Evolutionary conservation across 2,888 invertebrate species (phyloP).

Genomic region (Diaperis boleti): DNA sequence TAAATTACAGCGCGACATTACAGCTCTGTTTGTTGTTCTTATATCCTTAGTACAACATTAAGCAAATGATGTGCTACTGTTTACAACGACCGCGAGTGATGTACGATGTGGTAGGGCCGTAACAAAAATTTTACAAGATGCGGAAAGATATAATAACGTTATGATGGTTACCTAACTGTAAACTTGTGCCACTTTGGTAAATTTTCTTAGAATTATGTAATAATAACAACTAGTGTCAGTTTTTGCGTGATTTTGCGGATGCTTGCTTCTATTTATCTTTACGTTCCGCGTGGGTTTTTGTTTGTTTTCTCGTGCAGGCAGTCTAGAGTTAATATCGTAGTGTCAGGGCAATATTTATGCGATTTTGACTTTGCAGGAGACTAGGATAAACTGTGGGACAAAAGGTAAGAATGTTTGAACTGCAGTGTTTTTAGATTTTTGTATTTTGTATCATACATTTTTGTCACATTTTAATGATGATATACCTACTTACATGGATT

Average conservation of each 20-base stretch:
- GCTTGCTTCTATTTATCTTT: conserved; percentile 10
- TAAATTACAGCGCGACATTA: not conserved
- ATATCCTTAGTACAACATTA: conserved; percentile 8
- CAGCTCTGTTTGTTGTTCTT: conserved; percentile 1
- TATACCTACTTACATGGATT: no score
- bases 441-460: no score
- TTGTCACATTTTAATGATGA: no score
- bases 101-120: not conserved
- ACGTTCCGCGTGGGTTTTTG: not conserved
- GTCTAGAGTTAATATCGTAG: not conserved
- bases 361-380: conserved; percentile 33
- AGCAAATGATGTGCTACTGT: conserved; percentile 18
- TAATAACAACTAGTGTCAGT: not conserved
- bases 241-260: conserved; percentile 2
- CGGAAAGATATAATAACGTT: conserved; percentile 8
- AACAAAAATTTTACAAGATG: conserved; percentile 15
- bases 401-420: no score
- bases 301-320: not conserved
- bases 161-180: conserved; percentile 11
- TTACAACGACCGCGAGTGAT: not conserved
- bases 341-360: not conserved
- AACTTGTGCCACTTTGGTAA: conserved; percentile 7
- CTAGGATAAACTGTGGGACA: no score
- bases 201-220: conserved; percentile 23
- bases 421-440: no score